A percentile compares a stretch with the other conserved stretches of the same genome.
Conservation (phyloP, 2,113 vertebrate genomes). For the Neomonachus schauinslandi region DNA sequence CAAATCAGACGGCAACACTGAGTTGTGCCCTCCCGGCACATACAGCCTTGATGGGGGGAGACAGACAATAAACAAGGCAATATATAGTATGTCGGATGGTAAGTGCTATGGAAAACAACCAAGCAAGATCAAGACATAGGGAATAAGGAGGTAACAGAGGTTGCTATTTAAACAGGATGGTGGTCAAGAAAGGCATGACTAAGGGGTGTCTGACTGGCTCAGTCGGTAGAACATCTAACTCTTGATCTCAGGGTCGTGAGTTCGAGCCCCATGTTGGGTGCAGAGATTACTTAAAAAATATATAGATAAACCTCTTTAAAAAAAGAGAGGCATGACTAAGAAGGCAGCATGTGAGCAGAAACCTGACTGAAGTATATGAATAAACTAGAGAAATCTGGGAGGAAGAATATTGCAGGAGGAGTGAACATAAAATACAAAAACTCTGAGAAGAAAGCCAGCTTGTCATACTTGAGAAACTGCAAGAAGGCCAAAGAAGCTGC, state of each 20-base stretch:
- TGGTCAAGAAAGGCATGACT: not conserved
- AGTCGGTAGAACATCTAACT: not conserved
- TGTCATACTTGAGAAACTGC: not conserved
- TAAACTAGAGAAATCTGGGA: not conserved
- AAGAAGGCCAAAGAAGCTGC: not conserved
- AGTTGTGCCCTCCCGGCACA: not conserved
- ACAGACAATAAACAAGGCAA: not conserved
- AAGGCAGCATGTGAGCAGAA: constrained; percentile 5
- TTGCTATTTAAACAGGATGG: not conserved
- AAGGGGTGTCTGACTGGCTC: not conserved
- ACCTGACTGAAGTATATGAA: not conserved
- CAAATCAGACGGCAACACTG: not conserved
- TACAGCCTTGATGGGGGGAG: not conserved
- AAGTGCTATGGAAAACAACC: not conserved
- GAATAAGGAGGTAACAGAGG: not conserved
- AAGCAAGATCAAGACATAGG: not conserved
- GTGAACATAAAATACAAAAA: not conserved
- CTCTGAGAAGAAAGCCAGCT: not conserved
- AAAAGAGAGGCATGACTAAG: not conserved
- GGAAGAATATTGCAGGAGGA: not conserved
- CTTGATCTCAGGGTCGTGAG: not conserved
- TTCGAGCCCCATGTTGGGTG: not conserved
- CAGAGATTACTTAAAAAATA: not conserved
- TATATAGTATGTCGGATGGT: not conserved
- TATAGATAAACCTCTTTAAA: not conserved